Conservation (phyloP, 2,113 vertebrate species). For the Hemibagrus wyckioides region DNA sequence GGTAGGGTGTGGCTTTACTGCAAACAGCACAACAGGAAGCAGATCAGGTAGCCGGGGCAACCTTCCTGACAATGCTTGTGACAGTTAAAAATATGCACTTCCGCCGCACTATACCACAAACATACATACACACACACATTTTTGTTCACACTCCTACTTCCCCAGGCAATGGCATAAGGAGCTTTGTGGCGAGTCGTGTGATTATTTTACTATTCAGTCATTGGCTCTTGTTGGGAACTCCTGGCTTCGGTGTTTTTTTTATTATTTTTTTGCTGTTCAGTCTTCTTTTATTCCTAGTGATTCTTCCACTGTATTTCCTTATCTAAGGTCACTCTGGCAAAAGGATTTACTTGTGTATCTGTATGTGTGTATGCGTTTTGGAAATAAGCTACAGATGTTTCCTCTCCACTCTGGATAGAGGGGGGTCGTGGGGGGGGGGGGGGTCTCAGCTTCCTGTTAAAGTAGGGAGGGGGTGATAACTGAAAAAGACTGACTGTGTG, state of each 20-base stretch:
- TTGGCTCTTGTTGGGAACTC: constrained; percentile 26
- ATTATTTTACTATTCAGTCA: not conserved
- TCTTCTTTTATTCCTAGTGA: constrained; percentile 2
- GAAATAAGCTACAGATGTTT: constrained; percentile 80
- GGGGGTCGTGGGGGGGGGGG: constrained; percentile 58
- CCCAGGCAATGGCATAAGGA: constrained; percentile 23
- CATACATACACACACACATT: constrained; percentile 19
- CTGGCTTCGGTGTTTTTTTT: constrained; percentile 1
- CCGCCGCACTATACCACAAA: not conserved
- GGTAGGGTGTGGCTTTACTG: constrained; percentile 40
- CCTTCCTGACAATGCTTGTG: constrained; percentile 36
- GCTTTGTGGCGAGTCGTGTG: constrained; percentile 24
- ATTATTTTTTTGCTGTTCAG: not conserved
- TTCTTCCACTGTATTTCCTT: constrained; percentile 7
- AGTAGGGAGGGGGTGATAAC: constrained; percentile 55
- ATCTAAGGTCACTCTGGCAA: constrained; percentile 12
- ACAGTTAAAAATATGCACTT: constrained; percentile 37
- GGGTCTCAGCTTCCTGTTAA: constrained; percentile 67
- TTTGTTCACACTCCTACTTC: constrained; percentile 26
- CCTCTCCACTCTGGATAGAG: constrained; percentile 63
- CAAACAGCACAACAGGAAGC: constrained; percentile 58
- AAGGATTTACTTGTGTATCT: constrained; percentile 46
- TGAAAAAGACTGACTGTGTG: constrained; percentile 56
- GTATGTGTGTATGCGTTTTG: constrained; percentile 57
- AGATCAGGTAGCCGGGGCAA: constrained; percentile 46